Percentiles rank a stretch among this genome's conserved stretches.
Conservation (phyloP, 2,113 vertebrate species). For the Argyrosomus japonicus region DNA sequence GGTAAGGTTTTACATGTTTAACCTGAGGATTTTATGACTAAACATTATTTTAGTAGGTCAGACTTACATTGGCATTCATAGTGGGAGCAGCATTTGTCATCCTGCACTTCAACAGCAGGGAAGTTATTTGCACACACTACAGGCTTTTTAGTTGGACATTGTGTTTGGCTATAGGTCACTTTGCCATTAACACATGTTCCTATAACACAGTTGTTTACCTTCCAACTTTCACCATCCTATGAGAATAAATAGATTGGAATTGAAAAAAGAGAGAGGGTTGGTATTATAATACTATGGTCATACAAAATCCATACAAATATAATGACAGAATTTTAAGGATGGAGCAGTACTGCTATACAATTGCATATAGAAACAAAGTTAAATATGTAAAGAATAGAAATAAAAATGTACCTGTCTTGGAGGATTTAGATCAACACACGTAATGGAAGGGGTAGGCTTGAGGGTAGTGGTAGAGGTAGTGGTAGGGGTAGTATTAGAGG, state of each 20-base stretch:
- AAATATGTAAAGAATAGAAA: not conserved
- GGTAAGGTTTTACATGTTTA: not conserved
- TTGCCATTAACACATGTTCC: slow-evolving; percentile 81
- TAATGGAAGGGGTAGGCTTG: too few relatives aligned
- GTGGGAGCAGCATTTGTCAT: slow-evolving; percentile 84
- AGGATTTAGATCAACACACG: not conserved
- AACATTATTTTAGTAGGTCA: not conserved
- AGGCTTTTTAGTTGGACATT: slow-evolving; percentile 71
- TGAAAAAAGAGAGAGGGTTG: not conserved
- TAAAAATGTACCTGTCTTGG: slow-evolving; percentile 48
- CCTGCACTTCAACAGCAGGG: slow-evolving; percentile 77
- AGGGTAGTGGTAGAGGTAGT: too few relatives aligned
- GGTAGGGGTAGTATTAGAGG: too few relatives aligned
- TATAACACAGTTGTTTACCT: slow-evolving; percentile 79
- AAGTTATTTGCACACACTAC: slow-evolving; percentile 86
- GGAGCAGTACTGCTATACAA: not conserved
- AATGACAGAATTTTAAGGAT: not conserved
- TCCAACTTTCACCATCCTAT: slow-evolving; percentile 86
- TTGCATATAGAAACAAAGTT: not conserved
- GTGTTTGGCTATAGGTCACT: slow-evolving; percentile 31
- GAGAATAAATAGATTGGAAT: slow-evolving; percentile 1
- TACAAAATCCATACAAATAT: not conserved
- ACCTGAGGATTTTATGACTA: not conserved
- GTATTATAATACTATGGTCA: not conserved
- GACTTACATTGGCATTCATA: slow-evolving; percentile 92